These are phyloP conservation scores for Athetis lepigone DNA, from an alignment of 2,888 invertebrate species.

Conservation along the genomic window DNA sequence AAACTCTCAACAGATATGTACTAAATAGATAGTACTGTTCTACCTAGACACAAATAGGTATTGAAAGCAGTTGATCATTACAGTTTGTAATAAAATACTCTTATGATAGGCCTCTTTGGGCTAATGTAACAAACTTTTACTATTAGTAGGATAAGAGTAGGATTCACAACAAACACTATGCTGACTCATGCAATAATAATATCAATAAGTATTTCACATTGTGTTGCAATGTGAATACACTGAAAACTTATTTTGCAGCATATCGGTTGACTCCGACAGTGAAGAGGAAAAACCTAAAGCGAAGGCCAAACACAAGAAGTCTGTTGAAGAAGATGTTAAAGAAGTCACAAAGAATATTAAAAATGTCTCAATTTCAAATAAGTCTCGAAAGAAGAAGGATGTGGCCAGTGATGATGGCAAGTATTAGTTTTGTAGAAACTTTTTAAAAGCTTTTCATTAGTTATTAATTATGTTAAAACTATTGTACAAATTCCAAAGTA, in stretches of 20 bases:
- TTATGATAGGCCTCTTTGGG: too few species aligned
- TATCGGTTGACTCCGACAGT: slow-evolving; percentile 84
- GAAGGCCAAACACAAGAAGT: slow-evolving; percentile 88
- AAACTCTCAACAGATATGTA: too few species aligned
- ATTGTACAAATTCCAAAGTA: too few species aligned
- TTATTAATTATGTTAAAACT: too few species aligned
- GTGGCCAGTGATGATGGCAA: slow-evolving; percentile 83
- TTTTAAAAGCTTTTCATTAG: too few species aligned
- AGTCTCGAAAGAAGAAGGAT: slow-evolving; percentile 87
- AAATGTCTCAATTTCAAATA: slow-evolving; percentile 90
- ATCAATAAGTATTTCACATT: slow-evolving; percentile 9
- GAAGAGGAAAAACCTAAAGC: slow-evolving; percentile 87
- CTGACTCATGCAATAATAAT: background rate
- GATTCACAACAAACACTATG: too few species aligned
- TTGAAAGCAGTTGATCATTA: too few species aligned
- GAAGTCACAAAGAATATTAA: slow-evolving; percentile 90
- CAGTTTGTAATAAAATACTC: too few species aligned
- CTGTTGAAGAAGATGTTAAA: slow-evolving; percentile 86
- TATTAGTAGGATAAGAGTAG: too few species aligned
- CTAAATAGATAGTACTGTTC: too few species aligned
- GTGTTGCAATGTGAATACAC: slow-evolving; percentile 20
- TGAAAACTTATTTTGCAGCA: slow-evolving; percentile 64
- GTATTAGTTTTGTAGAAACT: background rate
- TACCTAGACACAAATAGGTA: too few species aligned
- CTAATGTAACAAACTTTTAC: too few species aligned